Base-by-base conservation (phyloP, 2,113 vertebrate species). In the Lathamus discolor region DNA sequence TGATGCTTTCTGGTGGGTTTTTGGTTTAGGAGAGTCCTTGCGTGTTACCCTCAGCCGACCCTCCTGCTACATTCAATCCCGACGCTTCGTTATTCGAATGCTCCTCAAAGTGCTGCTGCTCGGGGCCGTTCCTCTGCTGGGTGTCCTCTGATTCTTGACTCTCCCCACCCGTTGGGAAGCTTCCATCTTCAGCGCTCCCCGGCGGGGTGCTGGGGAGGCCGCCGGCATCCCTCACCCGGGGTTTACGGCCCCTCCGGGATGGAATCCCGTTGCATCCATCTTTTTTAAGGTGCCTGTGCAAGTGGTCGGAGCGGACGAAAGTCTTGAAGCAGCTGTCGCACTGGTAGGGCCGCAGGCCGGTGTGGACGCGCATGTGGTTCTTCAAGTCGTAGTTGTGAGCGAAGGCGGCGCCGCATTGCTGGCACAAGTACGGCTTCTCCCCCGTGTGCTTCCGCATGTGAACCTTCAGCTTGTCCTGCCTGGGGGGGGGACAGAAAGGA, bases 381-480 rank as follows among this genome's bases (percentile, higher is more conserved):
- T 99, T 99, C 98, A 99, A 98, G 98, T 99, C 99, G 96, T 99
- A 99, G 98, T 99, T 99, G 98, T 99, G 99, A 27, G 99, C 99
- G 63, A 99, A 99, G 83, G 99, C 99, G 3, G 99, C 99, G 7
- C 99, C 99, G 68, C 99, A 99, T 83, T 99, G 99, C 94, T 99
- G 99, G 97, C 99, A 99, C 97, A 99, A 97, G 97, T 99, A 99
- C 55, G 99, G 99, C 98, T 99, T 99, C 98, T 99, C 99, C 49
- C 99, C 99, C 5, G 99, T 99, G 98, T 99, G 99, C 88, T 99
- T 99, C 88, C 99, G 81, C 99, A 99, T 99, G 97, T 99, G 99
- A 88, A 99, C 99, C 98, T 99, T 99, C 92, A 99, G 98, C 98
- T 99, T 99, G 99, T 99, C 99, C 98, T 99, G 99, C 98, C 99